Evolutionary conservation across 2,888 invertebrate genomes (phyloP).

Genomic region (Drosophila subsilvestris): DNA sequence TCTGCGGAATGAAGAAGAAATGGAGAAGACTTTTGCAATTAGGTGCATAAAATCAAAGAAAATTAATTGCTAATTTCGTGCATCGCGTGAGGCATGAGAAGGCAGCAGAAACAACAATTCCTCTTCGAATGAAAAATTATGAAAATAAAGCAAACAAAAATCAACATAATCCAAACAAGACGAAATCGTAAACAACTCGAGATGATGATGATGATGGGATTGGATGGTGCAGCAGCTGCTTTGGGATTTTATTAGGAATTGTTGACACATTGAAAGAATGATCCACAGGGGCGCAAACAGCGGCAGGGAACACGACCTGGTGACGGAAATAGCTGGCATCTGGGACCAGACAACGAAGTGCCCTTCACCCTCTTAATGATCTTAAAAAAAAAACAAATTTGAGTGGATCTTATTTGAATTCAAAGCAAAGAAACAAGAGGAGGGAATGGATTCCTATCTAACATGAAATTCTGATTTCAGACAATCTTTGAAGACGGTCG

Average conservation of each 20-base stretch:
- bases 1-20: conserved; percentile 38
- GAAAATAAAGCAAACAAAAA: conserved; percentile 18
- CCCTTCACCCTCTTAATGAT: background rate
- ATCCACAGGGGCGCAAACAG: conserved; percentile 4
- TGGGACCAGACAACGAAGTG: conserved; percentile 3
- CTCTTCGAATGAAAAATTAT: conserved; percentile 14
- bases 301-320: background rate
- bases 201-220: conserved; percentile 1
- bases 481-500: too few species aligned
- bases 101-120: background rate
- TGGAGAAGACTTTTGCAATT: conserved; percentile 17
- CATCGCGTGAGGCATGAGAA: conserved; percentile 46
- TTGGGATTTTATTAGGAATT: conserved; percentile 24
- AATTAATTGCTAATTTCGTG: conserved; percentile 54
- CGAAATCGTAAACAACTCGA: conserved; percentile 28
- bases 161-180: conserved; percentile 39
- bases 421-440: too few species aligned
- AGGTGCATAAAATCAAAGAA: conserved; percentile 40
- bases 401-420: too few species aligned
- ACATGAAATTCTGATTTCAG: too few species aligned
- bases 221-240: conserved; percentile 26
- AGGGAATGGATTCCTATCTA: too few species aligned
- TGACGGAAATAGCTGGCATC: conserved; percentile 29
- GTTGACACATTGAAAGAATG: conserved; percentile 6
- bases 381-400: too few species aligned